Evolutionary conservation across 2,888 invertebrate species (phyloP).

Genomic region (Mesoligia furuncula): DNA sequence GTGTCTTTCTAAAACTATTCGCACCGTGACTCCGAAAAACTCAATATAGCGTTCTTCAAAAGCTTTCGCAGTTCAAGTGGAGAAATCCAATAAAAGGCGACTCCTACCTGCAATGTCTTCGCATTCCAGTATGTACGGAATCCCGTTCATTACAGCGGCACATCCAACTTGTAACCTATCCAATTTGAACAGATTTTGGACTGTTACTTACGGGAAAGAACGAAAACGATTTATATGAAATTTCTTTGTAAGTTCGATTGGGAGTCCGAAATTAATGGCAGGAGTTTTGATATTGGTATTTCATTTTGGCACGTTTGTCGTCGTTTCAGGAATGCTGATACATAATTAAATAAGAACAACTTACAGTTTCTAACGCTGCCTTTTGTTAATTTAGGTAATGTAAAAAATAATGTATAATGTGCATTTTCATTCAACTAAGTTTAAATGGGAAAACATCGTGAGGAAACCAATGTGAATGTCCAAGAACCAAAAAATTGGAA

Average conservation of each 20-base stretch:
- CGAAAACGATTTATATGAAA: slow-evolving; percentile 77
- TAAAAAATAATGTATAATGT: neutral
- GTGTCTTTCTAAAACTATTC: slow-evolving; percentile 62
- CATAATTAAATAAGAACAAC: neutral
- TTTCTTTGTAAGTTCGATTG: slow-evolving; percentile 73
- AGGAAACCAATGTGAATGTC: neutral
- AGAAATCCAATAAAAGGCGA: slow-evolving; percentile 84
- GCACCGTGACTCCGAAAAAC: slow-evolving; percentile 68
- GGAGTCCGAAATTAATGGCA: slow-evolving; percentile 38
- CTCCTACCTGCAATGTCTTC: slow-evolving; percentile 82
- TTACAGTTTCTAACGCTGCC: neutral
- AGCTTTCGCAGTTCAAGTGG: slow-evolving; percentile 71
- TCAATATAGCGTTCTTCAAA: slow-evolving; percentile 78
- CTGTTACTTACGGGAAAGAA: slow-evolving; percentile 68
- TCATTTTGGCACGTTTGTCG: neutral
- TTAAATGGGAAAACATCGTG: neutral
- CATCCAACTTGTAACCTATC: slow-evolving; percentile 84
- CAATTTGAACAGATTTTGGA: slow-evolving; percentile 80
- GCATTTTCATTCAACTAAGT: neutral
- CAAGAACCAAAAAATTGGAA: neutral
- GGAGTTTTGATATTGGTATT: slow-evolving; percentile 39
- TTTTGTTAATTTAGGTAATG: neutral
- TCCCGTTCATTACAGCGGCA: slow-evolving; percentile 85
- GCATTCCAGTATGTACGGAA: slow-evolving; percentile 80
- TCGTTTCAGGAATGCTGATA: neutral